Percentiles rank a stretch among this genome's conserved stretches.
phyloP scores from a whole-genome alignment of 2,113 vertebrate species.

The Salminus brasiliensis region DNA sequence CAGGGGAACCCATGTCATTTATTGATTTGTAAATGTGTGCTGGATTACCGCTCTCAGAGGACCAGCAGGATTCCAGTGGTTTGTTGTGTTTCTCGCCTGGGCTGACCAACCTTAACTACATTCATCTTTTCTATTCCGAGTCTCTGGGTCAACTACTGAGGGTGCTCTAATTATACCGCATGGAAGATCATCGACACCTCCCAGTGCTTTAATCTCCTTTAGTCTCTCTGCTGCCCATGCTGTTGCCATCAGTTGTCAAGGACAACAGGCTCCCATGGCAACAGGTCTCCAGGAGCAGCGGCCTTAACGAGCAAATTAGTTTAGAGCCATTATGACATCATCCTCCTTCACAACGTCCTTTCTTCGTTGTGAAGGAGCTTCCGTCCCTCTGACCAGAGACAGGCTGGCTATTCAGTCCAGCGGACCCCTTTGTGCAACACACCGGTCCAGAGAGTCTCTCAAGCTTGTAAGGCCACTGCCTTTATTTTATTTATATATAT shows the following conservation, averaged over 20 bases:
- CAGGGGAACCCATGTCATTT: too few species aligned
- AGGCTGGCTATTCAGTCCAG: neutral
- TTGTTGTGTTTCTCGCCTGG: neutral
- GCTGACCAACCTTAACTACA: neutral
- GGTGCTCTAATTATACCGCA: neutral
- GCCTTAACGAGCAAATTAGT: constrained; percentile 50
- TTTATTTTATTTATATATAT: neutral
- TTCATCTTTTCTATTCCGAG: neutral
- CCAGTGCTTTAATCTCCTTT: neutral
- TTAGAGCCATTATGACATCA: constrained; percentile 21
- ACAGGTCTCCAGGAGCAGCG: constrained; percentile 47
- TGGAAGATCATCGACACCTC: neutral
- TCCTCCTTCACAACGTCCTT: neutral
- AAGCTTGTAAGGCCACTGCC: neutral
- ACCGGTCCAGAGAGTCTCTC: neutral
- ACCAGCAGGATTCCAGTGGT: neutral
- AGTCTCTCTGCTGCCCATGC: neutral
- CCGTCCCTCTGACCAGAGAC: neutral
- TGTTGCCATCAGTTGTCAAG: constrained; percentile 52
- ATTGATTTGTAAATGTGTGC: too few species aligned
- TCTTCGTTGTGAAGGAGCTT: neutral
- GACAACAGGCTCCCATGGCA: constrained; percentile 53
- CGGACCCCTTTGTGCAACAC: neutral
- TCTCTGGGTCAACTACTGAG: neutral
- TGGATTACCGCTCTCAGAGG: too few species aligned